Base-by-base conservation (phyloP, 1,140 invertebrate genomes). In the Heliconius hewitsoni region DNA sequence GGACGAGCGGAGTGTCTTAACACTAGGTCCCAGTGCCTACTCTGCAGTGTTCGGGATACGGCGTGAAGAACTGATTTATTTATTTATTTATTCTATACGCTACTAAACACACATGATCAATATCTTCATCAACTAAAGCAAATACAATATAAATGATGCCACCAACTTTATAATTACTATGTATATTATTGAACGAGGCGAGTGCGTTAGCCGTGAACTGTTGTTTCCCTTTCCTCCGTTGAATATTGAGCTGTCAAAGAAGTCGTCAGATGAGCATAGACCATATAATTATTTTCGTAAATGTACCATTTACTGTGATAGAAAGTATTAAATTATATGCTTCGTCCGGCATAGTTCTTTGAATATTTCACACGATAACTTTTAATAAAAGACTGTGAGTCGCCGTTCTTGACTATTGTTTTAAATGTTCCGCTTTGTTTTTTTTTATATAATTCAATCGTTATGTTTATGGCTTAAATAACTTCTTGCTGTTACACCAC, bases 281-380 rank as follows among this genome's bases (percentile, higher is more conserved):
- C 76, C 83, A 82, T 88, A 80, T 89, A 89, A 90, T 89, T 88
- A 89, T 89, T 87, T 81, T 84, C 79, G 78, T 86, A 85, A 86
- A 88, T 86, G 83, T 80, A 83, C 82, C 81, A 81, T 84, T 86
- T 85, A 84, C 86, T 77, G 85, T 80, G 81, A 84, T 88, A 90
- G 90, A 92, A 92, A 90, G 90, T 90, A 91, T 91, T 84, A 90
- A 92, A 92, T 92, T 92, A 91, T 86, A 90, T 85, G 83, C 81
- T 77, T 82, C 74, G 76, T 75, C 77, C 84, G 86, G 79, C 85
- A 77, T 84, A 80, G 79, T 78, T 79, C 74, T 85, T 85, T 73
- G 55, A 74, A 73, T 74, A 85, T 89, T 91, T 92, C 90, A 91
- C 90, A 91, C 90, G 90, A 90, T 91, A 92, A 88, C 73, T 78